Evolutionary conservation across 2,888 invertebrate species (phyloP).

Genomic region (Drosophila nr. perissopoda): DNA sequence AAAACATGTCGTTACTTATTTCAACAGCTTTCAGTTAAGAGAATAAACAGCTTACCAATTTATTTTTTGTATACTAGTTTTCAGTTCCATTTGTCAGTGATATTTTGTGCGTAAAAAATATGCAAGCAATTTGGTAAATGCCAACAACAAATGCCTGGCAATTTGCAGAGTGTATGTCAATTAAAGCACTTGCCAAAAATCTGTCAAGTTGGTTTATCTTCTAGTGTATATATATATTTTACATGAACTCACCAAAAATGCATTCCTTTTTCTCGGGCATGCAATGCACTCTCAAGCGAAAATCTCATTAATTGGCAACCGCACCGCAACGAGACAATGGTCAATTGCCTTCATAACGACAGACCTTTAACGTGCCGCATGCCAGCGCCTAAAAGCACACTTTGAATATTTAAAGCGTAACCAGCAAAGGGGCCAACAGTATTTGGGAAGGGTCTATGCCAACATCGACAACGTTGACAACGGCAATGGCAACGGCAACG

Average conservation of each 20-base stretch:
- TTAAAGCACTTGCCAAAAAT: background rate
- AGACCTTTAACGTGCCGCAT: conserved; percentile 30
- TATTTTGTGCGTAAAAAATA: background rate
- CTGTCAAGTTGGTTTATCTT: background rate
- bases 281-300: conserved; percentile 21
- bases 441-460: conserved; percentile 20
- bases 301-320: conserved; percentile 59
- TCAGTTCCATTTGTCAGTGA: background rate
- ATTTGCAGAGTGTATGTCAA: background rate
- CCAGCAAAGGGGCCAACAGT: conserved; percentile 1
- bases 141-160: background rate
- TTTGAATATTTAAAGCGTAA: conserved; percentile 66
- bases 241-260: background rate
- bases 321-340: conserved; percentile 43
- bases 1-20: background rate
- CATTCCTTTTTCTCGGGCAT: background rate
- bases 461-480: conserved; percentile 22
- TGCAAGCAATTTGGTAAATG: background rate
- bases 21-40: background rate
- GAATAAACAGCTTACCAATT: background rate
- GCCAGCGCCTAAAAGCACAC: conserved; percentile 57
- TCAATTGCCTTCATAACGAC: conserved; percentile 29
- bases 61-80: background rate
- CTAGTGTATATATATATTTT: background rate
- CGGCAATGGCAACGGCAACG: conserved; percentile 65